Percentiles rank a stretch among this genome's conserved stretches.
These are phyloP conservation scores for Desmophyllum pertusum DNA, from an alignment of 92 coral and sea anemone species.

Conservation along the genomic window DNA sequence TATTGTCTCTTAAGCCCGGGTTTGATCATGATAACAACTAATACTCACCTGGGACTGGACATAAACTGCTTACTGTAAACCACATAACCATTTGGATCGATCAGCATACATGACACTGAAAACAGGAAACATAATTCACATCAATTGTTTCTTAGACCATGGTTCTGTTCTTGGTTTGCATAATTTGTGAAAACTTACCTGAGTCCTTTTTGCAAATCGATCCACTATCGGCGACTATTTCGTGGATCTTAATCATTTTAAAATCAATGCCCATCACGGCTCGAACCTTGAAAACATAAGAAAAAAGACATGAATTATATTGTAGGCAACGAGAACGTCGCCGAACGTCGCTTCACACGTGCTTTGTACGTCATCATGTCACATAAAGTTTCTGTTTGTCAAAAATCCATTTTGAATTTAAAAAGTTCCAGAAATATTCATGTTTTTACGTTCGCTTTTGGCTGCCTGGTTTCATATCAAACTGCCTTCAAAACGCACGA, in stretches of 20 bases:
- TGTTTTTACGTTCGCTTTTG: too few relatives aligned
- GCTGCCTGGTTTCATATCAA: too few relatives aligned
- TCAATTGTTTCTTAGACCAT: background rate
- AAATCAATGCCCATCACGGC: constrained; percentile 94
- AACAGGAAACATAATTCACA: background rate
- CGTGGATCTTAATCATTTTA: constrained; percentile 82
- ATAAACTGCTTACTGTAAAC: constrained; percentile 81
- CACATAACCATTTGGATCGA: constrained; percentile 85
- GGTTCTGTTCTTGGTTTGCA: background rate
- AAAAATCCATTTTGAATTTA: too few relatives aligned
- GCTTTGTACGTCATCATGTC: too few relatives aligned
- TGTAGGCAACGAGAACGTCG: too few relatives aligned
- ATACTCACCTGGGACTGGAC: constrained; percentile 61
- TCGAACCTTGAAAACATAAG: constrained; percentile 63
- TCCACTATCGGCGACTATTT: constrained; percentile 80
- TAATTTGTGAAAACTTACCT: constrained; percentile 36
- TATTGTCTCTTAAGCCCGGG: too few relatives aligned
- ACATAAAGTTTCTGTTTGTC: too few relatives aligned
- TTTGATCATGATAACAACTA: background rate
- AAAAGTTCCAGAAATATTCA: too few relatives aligned
- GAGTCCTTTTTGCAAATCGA: constrained; percentile 65
- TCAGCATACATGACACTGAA: constrained; percentile 78
- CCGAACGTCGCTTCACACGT: background rate
- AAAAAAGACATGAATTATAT: background rate
- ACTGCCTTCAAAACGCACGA: too few relatives aligned